A percentile compares a stretch with the other conserved stretches of the same genome.
phyloP scores from a whole-genome alignment of 1,140 invertebrate species.

The Pygmarrhopalites habei region DNA sequence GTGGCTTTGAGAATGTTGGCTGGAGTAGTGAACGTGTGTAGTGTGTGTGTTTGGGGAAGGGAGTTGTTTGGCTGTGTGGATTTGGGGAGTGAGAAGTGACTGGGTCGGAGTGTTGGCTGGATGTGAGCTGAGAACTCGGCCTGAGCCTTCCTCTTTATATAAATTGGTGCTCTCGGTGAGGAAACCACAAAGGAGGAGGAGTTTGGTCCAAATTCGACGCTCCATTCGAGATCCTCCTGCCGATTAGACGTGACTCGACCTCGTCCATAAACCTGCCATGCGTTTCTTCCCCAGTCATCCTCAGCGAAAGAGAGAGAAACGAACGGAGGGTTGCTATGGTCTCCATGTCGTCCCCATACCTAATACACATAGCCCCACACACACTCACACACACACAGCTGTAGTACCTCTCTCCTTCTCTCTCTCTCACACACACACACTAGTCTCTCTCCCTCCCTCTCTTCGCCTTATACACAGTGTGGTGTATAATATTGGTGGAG shows the following conservation, averaged over 20 bases:
- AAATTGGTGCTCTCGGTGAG: slow-evolving; percentile 25
- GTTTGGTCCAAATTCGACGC: slow-evolving; percentile 32
- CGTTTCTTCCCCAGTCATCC: slow-evolving; percentile 28
- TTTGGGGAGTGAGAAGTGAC: too few relatives aligned
- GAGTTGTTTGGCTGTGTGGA: too few relatives aligned
- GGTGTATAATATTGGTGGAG: too few relatives aligned
- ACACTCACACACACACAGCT: too few relatives aligned
- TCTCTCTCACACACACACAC: slow-evolving; percentile 5
- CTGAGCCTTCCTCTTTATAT: too few relatives aligned
- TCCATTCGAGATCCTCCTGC: slow-evolving; percentile 37
- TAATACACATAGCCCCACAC: background rate
- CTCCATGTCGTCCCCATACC: background rate
- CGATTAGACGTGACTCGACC: slow-evolving; percentile 38
- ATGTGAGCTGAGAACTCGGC: too few relatives aligned
- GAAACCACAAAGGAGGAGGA: slow-evolving; percentile 34
- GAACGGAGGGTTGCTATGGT: slow-evolving; percentile 8
- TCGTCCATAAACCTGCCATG: slow-evolving; percentile 36
- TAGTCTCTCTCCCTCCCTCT: background rate
- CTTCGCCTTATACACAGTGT: too few relatives aligned
- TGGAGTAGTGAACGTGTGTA: too few relatives aligned
- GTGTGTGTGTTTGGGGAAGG: too few relatives aligned
- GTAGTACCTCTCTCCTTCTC: background rate
- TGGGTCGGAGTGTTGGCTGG: too few relatives aligned
- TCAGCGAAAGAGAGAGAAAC: too few relatives aligned
- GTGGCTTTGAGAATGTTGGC: too few relatives aligned